phyloP scores from a whole-genome alignment of 2,888 invertebrate genomes.

The Apoda limacodes region DNA sequence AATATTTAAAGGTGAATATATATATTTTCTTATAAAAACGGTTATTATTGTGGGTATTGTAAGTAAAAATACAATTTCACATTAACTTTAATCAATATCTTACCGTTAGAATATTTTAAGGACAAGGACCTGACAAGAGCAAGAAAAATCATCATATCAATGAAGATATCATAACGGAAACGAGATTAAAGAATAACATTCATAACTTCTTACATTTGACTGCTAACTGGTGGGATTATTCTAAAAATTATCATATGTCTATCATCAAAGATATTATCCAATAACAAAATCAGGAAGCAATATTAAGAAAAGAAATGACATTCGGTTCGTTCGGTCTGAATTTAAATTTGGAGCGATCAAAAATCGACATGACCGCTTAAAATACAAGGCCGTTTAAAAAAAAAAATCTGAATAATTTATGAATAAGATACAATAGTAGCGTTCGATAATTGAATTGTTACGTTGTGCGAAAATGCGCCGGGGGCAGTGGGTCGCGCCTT shows the following conservation, averaged over 20 bases:
- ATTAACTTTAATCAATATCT: too few relatives aligned
- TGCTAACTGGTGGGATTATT: conserved; percentile 29
- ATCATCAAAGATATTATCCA: conserved; percentile 59
- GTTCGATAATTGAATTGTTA: conserved; percentile 34
- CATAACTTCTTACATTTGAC: conserved; percentile 31
- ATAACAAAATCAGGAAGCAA: conserved; percentile 57
- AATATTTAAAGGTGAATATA: too few relatives aligned
- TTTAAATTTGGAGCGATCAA: conserved; percentile 30
- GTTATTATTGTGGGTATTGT: too few relatives aligned
- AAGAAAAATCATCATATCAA: conserved; percentile 45
- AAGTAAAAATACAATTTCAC: too few relatives aligned
- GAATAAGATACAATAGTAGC: conserved; percentile 22
- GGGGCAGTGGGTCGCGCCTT: conserved; percentile 63
- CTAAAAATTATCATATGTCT: conserved; percentile 56
- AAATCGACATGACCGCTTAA: conserved; percentile 49
- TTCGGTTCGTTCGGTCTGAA: conserved; percentile 45
- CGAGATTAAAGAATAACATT: conserved; percentile 63
- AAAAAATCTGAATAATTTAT: conserved; percentile 21
- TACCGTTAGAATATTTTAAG: conserved; percentile 45
- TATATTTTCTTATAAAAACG: too few relatives aligned
- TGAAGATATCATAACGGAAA: conserved; percentile 45
- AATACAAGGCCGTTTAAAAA: conserved; percentile 25
- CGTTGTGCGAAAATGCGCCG: conserved; percentile 23
- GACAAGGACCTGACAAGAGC: conserved; percentile 36
- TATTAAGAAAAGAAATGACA: conserved; percentile 38